Base-by-base conservation (phyloP, 2,113 vertebrate genomes). In the Microtus oregoni region DNA sequence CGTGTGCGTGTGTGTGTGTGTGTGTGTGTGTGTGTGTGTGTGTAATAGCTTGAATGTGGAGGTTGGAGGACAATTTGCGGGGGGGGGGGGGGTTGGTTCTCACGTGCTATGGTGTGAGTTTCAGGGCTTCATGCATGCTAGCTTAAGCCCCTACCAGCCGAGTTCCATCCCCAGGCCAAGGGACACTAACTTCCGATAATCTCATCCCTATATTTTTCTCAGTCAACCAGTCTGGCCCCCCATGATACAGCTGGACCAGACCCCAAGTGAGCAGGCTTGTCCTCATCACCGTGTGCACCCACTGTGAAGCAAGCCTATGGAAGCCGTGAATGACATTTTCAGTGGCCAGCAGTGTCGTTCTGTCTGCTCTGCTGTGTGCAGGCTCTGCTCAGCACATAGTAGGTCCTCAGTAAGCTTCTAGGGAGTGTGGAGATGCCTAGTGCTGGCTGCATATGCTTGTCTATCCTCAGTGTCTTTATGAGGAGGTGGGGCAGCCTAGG, bases 401-500 rank as follows among this genome's bases (percentile, higher is more conserved):
- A 65, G 77, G 86, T 50, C 86, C 87, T 50, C 32, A 0, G 0
- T 2, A 88, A 58, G 76, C 65, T 28, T 35, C n/a, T 3, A n/a
- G 41, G 35, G 65, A 58, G 10, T 0, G 0, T 0, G 47, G 70
- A 5, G 38, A 67, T 0, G 0, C 5, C 41, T 13, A 0, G 77
- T 7, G 35, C 24, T 32, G 78, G 52, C 65, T 11, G 5, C 26
- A 2, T 0, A 1, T 6, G 10, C 61, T 81, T 79, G n/a, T 50
- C 89, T 58, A 32, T 90, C 67, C 22, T 55, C 10, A 2, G 20
- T 1, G 73, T 75, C 89, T 75, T 38, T 67, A 30, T 41, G 75
- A 55, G 86, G 85, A 72, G 78, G 28, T 55, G 65, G 5, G 38
- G 38, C 24, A 67, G 70, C 79, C 70, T 79, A 44, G 24, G 24